A percentile compares a stretch with the other conserved stretches of the same genome.
phyloP scores from a whole-genome alignment of 2,113 vertebrate genomes.

The Ailuropoda melanoleuca region DNA sequence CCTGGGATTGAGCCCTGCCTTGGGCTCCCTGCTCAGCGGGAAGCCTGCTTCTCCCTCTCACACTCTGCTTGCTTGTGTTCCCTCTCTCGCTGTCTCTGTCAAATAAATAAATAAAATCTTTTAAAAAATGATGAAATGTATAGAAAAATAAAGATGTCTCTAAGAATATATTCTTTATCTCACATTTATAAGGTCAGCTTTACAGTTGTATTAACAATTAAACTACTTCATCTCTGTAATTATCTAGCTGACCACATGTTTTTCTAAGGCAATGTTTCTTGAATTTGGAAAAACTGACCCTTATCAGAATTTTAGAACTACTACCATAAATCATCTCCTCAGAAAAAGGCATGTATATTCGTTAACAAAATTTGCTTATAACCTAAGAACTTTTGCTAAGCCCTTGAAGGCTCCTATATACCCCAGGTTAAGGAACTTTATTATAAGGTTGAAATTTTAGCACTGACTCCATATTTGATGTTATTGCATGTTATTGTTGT shows the following conservation, averaged over 20 bases:
- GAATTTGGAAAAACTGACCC: not conserved
- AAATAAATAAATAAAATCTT: no score
- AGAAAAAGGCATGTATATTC: not conserved
- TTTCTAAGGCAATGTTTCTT: not conserved
- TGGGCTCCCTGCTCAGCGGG: no score
- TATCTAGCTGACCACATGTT: not conserved
- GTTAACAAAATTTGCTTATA: not conserved
- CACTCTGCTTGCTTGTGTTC: no score
- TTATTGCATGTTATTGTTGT: not conserved
- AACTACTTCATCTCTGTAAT: not conserved
- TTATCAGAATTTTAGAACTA: not conserved
- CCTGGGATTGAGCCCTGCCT: no score
- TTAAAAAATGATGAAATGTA: no score
- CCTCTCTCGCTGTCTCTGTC: no score
- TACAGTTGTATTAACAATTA: not conserved
- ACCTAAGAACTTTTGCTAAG: not conserved
- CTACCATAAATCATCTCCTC: not conserved
- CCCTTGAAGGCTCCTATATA: not conserved
- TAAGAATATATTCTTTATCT: not conserved
- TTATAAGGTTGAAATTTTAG: not conserved
- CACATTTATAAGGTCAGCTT: not conserved
- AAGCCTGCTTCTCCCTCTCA: no score
- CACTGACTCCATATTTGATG: not conserved
- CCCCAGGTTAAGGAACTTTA: not conserved
- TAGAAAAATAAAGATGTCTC: not conserved